Conservation (phyloP, 2,888 invertebrate species). For the Keiferia lycopersicella region DNA sequence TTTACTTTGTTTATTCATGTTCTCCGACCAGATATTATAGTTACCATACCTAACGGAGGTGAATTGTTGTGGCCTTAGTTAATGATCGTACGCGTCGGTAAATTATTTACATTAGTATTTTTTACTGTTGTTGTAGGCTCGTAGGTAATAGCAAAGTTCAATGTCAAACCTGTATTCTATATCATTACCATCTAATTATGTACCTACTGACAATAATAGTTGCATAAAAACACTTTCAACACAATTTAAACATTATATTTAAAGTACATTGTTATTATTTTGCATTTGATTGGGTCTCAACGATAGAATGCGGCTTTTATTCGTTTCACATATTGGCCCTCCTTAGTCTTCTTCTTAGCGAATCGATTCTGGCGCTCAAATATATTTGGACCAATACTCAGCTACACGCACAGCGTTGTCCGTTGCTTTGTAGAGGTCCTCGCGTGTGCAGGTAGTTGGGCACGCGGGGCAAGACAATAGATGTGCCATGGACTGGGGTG, state of each 20-base stretch:
- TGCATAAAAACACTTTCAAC: background rate
- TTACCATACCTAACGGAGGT: background rate
- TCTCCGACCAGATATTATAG: background rate
- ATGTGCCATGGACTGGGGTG: no score
- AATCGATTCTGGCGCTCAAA: no score
- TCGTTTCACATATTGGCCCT: no score
- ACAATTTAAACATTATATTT: background rate
- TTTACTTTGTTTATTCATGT: background rate
- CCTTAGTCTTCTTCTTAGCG: no score
- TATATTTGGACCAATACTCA: no score
- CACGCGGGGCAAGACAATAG: no score
- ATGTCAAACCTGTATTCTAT: conserved; percentile 28
- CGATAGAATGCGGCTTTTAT: no score
- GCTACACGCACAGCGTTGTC: no score
- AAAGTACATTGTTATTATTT: no score
- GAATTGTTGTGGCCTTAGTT: conserved; percentile 4
- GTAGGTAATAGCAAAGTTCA: conserved; percentile 30
- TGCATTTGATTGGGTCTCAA: no score
- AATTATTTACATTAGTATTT: background rate
- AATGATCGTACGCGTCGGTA: background rate
- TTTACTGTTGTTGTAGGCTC: background rate
- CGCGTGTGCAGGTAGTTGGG: no score
- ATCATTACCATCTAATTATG: background rate
- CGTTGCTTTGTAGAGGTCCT: no score
- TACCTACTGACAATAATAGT: background rate